A percentile compares a stretch with the other conserved stretches of the same genome.
These are phyloP conservation scores for Notechis scutatus DNA, from an alignment of 2,113 vertebrate species.

Conservation along the genomic window DNA sequence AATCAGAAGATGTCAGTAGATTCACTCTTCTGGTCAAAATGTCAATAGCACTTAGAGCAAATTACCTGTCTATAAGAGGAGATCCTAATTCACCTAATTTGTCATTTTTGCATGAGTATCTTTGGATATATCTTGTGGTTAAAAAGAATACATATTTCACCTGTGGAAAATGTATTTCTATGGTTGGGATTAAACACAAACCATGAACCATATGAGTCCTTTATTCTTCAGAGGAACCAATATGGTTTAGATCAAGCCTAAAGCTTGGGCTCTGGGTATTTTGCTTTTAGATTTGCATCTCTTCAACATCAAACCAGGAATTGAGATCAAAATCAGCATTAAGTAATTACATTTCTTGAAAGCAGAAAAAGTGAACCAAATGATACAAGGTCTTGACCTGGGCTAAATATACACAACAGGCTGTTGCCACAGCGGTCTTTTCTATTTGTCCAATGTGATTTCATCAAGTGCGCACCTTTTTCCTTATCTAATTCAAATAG, in stretches of 20 bases:
- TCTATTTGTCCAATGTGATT: conserved; percentile 24
- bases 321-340: conserved; percentile 21
- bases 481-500: neutral
- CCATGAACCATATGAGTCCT: conserved; percentile 15
- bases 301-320: conserved; percentile 21
- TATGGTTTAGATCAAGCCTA: conserved; percentile 27
- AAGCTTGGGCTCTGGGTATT: conserved; percentile 26
- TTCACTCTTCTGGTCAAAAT: neutral
- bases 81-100: neutral
- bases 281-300: conserved; percentile 29
- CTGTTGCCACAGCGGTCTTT: neutral
- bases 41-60: neutral
- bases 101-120: conserved; percentile 12
- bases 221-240: conserved; percentile 16
- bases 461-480: neutral
- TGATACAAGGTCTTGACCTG: neutral
- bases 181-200: conserved; percentile 23
- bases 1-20: neutral
- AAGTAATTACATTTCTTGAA: neutral
- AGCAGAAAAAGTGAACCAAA: neutral
- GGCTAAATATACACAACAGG: neutral
- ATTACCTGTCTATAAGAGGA: neutral
- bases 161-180: conserved; percentile 31
- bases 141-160: conserved; percentile 6
- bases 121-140: conserved; percentile 24